Base-by-base conservation (phyloP, 2,888 invertebrate genomes). In the Thera britannica region DNA sequence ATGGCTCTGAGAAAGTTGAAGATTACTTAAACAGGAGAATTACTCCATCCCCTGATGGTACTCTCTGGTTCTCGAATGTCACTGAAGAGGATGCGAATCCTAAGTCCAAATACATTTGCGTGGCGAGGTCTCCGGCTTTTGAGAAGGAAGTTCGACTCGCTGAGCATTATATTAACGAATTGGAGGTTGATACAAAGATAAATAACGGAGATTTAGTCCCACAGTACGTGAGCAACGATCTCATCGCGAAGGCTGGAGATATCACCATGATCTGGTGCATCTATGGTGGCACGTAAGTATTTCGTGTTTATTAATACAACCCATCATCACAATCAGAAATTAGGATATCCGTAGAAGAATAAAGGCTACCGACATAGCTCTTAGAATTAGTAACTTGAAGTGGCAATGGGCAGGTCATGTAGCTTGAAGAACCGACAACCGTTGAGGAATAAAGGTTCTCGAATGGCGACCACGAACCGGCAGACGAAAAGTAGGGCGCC, bases 261-360 rank as follows among this genome's bases (percentile, higher is more conserved):
- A 75, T 79, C 0, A 86, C 86, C 0, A 83, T 80, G 78, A 78
- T 92, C 11, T 92, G 88, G 80, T 92, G 92, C 74, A 89, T 92
- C 51, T 92, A 87, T 62, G 90, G 90, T 56, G 90, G 92, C 70
- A 88, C 83, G 92, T 92, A 61, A 89, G 90, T 88, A 41, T 52
- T 49, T 62, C 4, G 23, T 38, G 2, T 12, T 49, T 1, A 0
- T 7, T 41, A 2, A 41, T 41, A 41, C 6, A 7, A 7, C 7
- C 38, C 38, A 38, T 38, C 38, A 4, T 38, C 23, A 23, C 23
- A 23, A 23, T 23, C 23, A 23, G 23, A 23, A 23, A 23, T 23
- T 23, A 23, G 23, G 23, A 23, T 23, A 23, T 23, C 23, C 23
- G 23, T 23, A 23, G 23, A 23, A 23, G 23, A 23, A 23, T 23